Evolutionary conservation across 2,888 invertebrate species (phyloP), one percentile per base, ranked within the genome.

Genomic region (Dioctria rufipes): DNA sequence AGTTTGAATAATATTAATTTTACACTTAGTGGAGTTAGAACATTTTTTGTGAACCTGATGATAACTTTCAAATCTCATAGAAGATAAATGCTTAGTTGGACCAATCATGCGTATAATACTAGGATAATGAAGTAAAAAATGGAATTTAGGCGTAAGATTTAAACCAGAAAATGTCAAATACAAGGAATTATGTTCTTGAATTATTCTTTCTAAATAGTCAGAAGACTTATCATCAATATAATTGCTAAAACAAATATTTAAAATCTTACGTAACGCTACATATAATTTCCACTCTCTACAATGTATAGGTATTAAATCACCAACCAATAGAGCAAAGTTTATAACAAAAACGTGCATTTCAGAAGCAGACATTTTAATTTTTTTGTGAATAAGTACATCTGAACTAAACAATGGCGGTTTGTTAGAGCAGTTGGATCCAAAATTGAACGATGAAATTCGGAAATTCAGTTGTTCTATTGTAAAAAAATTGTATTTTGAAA

Each of bases 311-410:
- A 63, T 63, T 37, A 63, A 13, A 63, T 63, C 63, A 39, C 63
- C 63, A 63, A 63, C 37, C 37, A 63, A 39, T 63, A 63, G 39
- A 39, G 63, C 37, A 13, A 63, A 63, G 39, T 39, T 37, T 39
- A 5, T 39, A 6, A 63, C 63, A 63, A 63, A 63, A 39, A 25
- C 37, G 39, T 63, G 63, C 39, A 39, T 63, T 63, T 63, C 63
- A 63, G 63, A 25, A 37, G 63, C 63, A 37, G 63, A 39, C 39
- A 63, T 63, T 63, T 63, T 63, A 63, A 63, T 63, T 39, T 63
- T 63, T 63, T 63, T 63, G 37, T 63, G 63, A 8, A 39, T 4
- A 3, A 63, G 39, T 39, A 63, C 37, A 63, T 39, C 63, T 39
- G 37, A 39, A 11, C 63, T 63, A 63, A 63, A 63, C 9, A 39